These are phyloP conservation scores for Anastatus disparis DNA, from an alignment of 1,140 invertebrate genomes.

Conservation along the genomic window DNA sequence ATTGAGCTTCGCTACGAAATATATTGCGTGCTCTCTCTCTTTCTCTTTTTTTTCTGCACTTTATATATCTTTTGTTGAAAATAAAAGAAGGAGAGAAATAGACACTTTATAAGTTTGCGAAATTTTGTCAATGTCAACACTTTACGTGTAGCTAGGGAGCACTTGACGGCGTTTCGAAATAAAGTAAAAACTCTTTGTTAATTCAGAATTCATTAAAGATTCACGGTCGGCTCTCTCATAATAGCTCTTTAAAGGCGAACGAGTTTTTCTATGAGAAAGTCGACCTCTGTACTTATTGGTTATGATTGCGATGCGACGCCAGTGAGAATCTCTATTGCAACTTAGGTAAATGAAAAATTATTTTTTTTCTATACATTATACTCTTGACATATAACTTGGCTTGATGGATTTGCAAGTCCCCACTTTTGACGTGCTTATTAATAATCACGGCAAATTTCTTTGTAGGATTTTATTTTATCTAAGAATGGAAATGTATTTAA, in stretches of 20 bases:
- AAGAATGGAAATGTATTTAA: no score
- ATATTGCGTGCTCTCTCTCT: no score
- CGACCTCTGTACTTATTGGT: background rate
- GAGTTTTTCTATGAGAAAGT: background rate
- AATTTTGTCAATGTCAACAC: constrained; percentile 14
- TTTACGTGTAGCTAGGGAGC: no score
- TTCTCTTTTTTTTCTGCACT: no score
- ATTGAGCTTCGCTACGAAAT: no score
- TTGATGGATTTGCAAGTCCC: constrained; percentile 14
- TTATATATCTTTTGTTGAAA: no score
- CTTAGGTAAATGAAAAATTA: background rate
- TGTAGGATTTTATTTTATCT: no score
- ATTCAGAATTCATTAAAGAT: constrained; percentile 6
- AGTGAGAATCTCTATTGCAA: constrained; percentile 3
- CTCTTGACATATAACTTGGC: no score
- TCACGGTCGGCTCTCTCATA: background rate
- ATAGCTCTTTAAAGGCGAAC: background rate
- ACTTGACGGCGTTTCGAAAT: background rate
- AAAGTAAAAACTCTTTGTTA: background rate
- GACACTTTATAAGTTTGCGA: no score
- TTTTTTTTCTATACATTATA: constrained; percentile 6
- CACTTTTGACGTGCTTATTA: background rate
- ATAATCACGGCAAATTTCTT: background rate
- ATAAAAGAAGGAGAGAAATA: no score
- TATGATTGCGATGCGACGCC: no score